A percentile compares a stretch with the other conserved stretches of the same genome.
phyloP scores from a whole-genome alignment of 2,888 invertebrate genomes.

The Stramonita haemastoma region DNA sequence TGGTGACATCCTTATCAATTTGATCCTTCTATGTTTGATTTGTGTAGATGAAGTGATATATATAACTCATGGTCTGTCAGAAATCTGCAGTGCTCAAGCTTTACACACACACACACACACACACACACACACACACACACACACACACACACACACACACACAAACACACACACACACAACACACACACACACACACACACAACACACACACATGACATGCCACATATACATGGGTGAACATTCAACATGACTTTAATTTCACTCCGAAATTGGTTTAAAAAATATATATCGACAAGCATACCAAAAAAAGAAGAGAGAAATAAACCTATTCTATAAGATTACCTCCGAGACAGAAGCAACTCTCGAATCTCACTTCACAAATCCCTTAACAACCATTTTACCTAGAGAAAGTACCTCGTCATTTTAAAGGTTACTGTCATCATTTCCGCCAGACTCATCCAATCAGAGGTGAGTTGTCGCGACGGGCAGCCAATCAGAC shows the following conservation, averaged over 20 bases:
- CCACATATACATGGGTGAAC: background rate
- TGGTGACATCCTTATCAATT: too few relatives aligned
- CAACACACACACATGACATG: background rate
- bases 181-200: conserved; percentile 1
- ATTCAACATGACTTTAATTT: background rate
- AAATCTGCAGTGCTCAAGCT: too few relatives aligned
- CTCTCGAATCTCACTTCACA: too few relatives aligned
- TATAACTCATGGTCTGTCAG: too few relatives aligned
- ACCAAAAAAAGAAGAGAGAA: background rate
- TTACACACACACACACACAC: background rate
- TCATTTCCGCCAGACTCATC: background rate
- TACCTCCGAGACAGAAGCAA: too few relatives aligned
- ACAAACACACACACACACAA: background rate
- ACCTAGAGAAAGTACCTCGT: too few relatives aligned
- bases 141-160: background rate
- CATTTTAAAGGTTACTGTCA: too few relatives aligned
- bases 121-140: background rate
- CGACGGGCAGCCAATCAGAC: background rate
- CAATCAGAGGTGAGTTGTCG: background rate
- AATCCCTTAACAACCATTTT: too few relatives aligned
- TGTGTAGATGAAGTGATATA: too few relatives aligned
- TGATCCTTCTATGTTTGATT: too few relatives aligned
- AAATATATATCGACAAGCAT: background rate
- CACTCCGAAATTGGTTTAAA: background rate
- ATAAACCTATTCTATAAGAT: background rate